Evolutionary conservation across 2,113 vertebrate genomes (phyloP).

Genomic region (Phyllostomus hastatus): DNA sequence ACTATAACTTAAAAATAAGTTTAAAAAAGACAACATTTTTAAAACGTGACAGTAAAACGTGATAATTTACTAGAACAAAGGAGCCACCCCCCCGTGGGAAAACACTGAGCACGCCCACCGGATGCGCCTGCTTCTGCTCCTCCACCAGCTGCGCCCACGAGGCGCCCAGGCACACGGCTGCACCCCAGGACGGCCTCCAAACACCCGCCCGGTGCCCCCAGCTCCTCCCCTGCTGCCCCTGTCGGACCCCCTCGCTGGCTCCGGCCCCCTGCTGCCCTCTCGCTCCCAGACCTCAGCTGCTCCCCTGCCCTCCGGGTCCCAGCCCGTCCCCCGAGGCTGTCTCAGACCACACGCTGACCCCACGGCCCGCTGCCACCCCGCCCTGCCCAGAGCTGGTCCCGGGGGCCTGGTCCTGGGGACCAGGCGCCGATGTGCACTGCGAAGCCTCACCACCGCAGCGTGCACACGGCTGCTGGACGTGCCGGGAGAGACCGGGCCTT

Average conservation of each 20-base stretch:
- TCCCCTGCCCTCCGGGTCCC: background rate
- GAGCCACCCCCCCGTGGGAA: background rate
- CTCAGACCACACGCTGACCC: background rate
- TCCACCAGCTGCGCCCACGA: background rate
- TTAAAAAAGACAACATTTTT: background rate
- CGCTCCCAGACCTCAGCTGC: background rate
- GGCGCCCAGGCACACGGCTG: rapidly evolving
- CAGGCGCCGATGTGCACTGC: background rate
- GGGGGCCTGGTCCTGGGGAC: background rate
- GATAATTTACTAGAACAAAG: background rate
- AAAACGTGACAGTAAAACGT: background rate
- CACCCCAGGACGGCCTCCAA: background rate
- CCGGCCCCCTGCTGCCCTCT: background rate
- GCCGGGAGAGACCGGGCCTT: background rate
- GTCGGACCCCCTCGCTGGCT: background rate
- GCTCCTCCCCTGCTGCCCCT: background rate
- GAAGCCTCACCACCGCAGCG: background rate
- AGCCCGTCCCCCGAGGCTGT: background rate
- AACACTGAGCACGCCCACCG: background rate
- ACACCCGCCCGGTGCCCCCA: background rate
- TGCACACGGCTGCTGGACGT: rapidly evolving
- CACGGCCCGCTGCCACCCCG: background rate
- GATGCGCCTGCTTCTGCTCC: background rate
- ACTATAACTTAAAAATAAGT: background rate
- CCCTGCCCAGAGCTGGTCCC: background rate